Evolutionary conservation across 1,140 invertebrate species (phyloP).

Genomic region (Meloidogyne floridensis): DNA sequence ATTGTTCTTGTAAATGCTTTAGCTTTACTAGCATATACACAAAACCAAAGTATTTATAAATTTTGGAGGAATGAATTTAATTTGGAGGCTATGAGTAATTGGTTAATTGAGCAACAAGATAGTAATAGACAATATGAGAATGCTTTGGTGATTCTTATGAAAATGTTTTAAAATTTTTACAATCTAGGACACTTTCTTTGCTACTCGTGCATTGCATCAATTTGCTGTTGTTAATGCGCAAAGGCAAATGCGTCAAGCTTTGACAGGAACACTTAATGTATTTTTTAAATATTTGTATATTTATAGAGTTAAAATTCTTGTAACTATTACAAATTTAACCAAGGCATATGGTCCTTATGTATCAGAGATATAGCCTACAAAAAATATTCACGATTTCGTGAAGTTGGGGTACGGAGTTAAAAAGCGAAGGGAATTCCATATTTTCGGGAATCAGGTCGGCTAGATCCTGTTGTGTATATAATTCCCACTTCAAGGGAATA

Average conservation of each 20-base stretch:
- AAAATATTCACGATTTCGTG: too few species aligned
- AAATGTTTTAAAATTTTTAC: constrained; percentile 20
- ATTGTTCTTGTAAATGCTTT: constrained; percentile 44
- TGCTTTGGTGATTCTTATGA: constrained; percentile 37
- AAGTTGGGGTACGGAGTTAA: too few species aligned
- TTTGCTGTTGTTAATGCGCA: constrained; percentile 20
- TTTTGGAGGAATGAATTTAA: constrained; percentile 43
- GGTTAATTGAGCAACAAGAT: constrained; percentile 49
- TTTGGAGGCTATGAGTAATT: constrained; percentile 41
- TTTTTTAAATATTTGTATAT: too few species aligned
- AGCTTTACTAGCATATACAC: constrained; percentile 46
- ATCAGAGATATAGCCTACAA: too few species aligned
- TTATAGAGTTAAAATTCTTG: too few species aligned
- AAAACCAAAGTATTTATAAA: constrained; percentile 38
- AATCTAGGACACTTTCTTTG: constrained; percentile 51
- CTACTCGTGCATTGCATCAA: constrained; percentile 34
- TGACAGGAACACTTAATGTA: constrained; percentile 21
- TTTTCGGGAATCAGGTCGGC: too few species aligned
- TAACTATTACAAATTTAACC: too few species aligned
- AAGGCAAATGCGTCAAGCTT: constrained; percentile 28
- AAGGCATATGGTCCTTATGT: too few species aligned
- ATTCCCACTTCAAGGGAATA: too few species aligned
- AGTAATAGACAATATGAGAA: constrained; percentile 46
- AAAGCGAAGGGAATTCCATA: too few species aligned
- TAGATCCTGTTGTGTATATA: too few species aligned